A percentile compares a stretch with the other conserved stretches of the same genome.
Conservation (phyloP, 2,888 invertebrate genomes). For the Luperina testacea region DNA sequence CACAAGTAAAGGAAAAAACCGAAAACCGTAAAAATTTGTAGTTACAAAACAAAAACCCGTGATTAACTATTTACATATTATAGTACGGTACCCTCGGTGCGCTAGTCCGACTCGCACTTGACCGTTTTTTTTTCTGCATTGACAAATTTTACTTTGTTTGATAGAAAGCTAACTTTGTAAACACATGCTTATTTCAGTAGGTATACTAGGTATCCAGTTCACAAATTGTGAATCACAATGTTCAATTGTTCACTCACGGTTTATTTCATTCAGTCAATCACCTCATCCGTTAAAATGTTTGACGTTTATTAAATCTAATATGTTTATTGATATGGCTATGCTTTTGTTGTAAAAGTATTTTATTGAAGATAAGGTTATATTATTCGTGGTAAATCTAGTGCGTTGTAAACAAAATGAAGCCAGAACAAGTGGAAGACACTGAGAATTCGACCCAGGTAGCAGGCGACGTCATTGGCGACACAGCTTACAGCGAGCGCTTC, state of each 20-base stretch:
- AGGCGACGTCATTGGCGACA: slow-evolving; percentile 95
- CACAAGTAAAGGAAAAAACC: no score
- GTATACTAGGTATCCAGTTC: no score
- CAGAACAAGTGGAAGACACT: slow-evolving; percentile 68
- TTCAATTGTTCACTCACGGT: slow-evolving; percentile 6
- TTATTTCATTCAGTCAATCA: slow-evolving; percentile 6
- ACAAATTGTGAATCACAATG: no score
- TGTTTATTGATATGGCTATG: neutral
- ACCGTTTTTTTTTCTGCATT: neutral
- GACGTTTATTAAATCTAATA: neutral
- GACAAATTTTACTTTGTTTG: neutral
- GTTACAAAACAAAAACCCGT: no score
- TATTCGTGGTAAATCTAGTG: slow-evolving; percentile 8
- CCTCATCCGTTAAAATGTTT: slow-evolving; percentile 24
- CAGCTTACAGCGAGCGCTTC: slow-evolving; percentile 94
- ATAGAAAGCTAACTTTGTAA: neutral
- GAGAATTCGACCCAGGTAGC: slow-evolving; percentile 81
- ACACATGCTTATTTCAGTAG: neutral
- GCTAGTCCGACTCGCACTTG: no score
- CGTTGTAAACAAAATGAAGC: slow-evolving; percentile 71
- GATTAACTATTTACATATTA: no score
- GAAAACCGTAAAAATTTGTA: no score
- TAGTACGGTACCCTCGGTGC: no score
- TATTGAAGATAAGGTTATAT: slow-evolving; percentile 18
- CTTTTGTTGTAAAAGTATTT: slow-evolving; percentile 20